Evolutionary conservation across 2,888 invertebrate species (phyloP).

Genomic region (Chirona hameri): DNA sequence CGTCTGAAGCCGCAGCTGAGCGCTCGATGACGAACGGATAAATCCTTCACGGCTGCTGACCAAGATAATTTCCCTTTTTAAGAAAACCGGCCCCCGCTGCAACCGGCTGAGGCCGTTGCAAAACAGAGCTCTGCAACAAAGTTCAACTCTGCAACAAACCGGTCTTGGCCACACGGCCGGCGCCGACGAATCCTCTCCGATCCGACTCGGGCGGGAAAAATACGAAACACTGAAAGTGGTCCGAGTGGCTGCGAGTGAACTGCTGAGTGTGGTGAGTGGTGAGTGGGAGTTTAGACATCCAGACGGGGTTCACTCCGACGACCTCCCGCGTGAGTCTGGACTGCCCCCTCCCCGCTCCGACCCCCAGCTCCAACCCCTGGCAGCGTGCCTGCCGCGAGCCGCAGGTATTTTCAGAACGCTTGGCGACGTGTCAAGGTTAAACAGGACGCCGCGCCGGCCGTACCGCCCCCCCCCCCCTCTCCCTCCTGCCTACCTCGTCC

Average conservation of each 20-base stretch:
- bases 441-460: background rate
- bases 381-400: background rate
- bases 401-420: background rate
- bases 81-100: background rate
- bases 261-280: background rate
- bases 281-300: background rate
- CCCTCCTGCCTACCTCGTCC: background rate
- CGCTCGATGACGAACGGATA: background rate
- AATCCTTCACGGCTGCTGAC: background rate
- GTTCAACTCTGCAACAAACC: background rate
- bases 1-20: background rate
- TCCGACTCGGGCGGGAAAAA: background rate
- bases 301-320: background rate
- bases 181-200: background rate
- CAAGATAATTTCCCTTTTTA: background rate
- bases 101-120: background rate
- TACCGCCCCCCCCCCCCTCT: background rate
- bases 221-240: background rate
- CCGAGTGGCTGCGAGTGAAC: background rate
- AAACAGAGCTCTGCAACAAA: background rate
- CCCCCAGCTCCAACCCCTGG: background rate
- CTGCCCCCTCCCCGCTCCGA: background rate
- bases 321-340: background rate
- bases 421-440: conserved; percentile 4
- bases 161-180: background rate